A percentile compares a stretch with the other conserved stretches of the same genome.
Conservation (phyloP, 2,113 vertebrate genomes). For the Muntiacus reevesi region DNA sequence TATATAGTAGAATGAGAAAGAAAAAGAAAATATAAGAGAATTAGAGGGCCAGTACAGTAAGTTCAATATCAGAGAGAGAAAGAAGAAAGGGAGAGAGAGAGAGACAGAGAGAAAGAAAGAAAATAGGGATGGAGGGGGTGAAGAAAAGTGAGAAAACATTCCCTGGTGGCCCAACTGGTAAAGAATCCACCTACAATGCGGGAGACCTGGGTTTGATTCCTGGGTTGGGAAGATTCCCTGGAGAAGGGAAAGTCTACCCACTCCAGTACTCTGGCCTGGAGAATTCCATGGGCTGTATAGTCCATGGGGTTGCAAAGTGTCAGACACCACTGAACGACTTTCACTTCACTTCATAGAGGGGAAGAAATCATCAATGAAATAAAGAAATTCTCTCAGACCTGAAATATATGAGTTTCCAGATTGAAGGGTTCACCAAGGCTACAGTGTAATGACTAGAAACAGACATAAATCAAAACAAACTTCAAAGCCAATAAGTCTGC, state of each 20-base stretch:
- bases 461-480: not conserved
- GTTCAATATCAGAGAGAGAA: not conserved
- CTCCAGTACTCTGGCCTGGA: not conserved
- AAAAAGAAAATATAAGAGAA: not conserved
- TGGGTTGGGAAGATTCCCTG: not conserved
- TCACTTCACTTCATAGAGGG: not conserved
- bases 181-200: fast-evolving
- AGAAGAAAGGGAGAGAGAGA: not conserved
- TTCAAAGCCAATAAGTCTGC: not conserved
- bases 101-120: not conserved
- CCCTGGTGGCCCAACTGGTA: not conserved
- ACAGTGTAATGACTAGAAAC: not conserved
- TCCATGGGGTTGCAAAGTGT: not conserved
- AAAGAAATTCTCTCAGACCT: not conserved
- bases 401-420: not conserved
- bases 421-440: not conserved
- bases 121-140: not conserved
- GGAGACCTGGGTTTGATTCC: not conserved
- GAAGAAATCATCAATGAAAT: not conserved
- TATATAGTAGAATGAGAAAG: not conserved
- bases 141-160: not conserved
- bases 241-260: not conserved
- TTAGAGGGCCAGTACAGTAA: not conserved
- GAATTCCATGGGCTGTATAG: not conserved
- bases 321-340: not conserved